Conservation (phyloP, 2,797 vertebrate species). For the Microctenopoma lineatum region DNA sequence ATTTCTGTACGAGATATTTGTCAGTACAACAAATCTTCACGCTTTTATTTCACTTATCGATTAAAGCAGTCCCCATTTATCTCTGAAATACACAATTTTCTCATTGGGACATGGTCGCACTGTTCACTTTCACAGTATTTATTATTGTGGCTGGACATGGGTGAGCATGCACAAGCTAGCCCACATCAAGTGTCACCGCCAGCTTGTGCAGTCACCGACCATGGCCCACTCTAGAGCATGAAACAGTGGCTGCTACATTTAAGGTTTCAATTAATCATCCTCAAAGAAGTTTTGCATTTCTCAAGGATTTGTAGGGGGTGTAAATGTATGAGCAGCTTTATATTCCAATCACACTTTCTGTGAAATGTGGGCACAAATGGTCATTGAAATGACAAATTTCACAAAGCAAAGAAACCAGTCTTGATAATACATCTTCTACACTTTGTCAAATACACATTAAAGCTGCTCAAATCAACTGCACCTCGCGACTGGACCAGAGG, state of each 20-base stretch:
- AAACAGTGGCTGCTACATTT: slow-evolving; percentile 64
- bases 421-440: slow-evolving; percentile 74
- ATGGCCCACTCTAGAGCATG: slow-evolving; percentile 40
- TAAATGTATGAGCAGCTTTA: slow-evolving; percentile 63
- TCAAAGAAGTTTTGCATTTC: slow-evolving; percentile 53
- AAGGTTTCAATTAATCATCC: slow-evolving; percentile 76
- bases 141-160: slow-evolving; percentile 52
- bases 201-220: slow-evolving; percentile 50
- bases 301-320: slow-evolving; percentile 62
- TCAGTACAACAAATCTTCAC: slow-evolving; percentile 22
- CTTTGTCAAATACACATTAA: slow-evolving; percentile 73
- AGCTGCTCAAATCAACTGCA: slow-evolving; percentile 66
- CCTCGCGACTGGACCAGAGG: slow-evolving; percentile 51
- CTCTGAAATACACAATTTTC: slow-evolving; percentile 45
- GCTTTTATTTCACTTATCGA: slow-evolving; percentile 31
- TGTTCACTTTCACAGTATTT: slow-evolving; percentile 74
- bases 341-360: slow-evolving; percentile 72
- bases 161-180: slow-evolving; percentile 45
- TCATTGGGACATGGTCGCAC: slow-evolving; percentile 46
- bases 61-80: slow-evolving; percentile 41
- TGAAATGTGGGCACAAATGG: slow-evolving; percentile 65
- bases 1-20: slow-evolving; percentile 19
- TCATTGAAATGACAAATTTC: slow-evolving; percentile 73
- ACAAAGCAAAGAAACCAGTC: slow-evolving; percentile 64
- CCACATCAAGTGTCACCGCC: slow-evolving; percentile 48